These are phyloP conservation scores for Anneissia japonica DNA, from an alignment of 35 echinoderm and acorn worm genomes.

Conservation along the genomic window DNA sequence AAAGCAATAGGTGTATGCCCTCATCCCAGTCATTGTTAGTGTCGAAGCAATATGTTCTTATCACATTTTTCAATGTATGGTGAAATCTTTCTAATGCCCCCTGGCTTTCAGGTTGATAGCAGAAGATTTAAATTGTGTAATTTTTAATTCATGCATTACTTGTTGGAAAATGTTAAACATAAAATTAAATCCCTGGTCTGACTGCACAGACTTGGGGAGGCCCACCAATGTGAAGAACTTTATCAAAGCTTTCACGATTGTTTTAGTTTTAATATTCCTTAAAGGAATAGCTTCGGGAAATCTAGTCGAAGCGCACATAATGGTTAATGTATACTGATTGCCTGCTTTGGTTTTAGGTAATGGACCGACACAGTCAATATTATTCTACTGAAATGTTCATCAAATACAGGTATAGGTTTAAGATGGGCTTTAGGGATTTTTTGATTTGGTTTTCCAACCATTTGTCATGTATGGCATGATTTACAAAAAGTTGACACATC, in stretches of 20 bases:
- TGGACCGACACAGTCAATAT: conserved; percentile 60
- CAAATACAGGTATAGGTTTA: conserved; percentile 42
- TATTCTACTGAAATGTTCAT: conserved; percentile 41
- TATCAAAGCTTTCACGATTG: conserved; percentile 1
- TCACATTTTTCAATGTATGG: conserved; percentile 66
- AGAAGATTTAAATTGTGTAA: conserved; percentile 14
- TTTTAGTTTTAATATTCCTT: conserved; percentile 15
- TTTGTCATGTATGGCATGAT: conserved; percentile 54
- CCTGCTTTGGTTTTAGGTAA: conserved; percentile 42
- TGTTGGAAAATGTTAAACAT: conserved; percentile 28
- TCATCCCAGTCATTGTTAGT: conserved; percentile 74
- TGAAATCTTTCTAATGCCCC: conserved; percentile 57
- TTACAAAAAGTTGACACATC: conserved; percentile 27
- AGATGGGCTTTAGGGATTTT: conserved; percentile 21
- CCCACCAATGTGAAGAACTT: conserved; percentile 29
- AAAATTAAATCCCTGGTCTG: conserved; percentile 30
- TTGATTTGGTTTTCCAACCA: conserved; percentile 42
- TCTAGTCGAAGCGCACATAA: conserved; percentile 25
- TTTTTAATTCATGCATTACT: conserved; percentile 12
- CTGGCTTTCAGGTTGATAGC: conserved; percentile 36
- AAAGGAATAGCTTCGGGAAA: conserved; percentile 23
- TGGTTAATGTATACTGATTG: conserved; percentile 41
- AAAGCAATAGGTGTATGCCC: conserved; percentile 51
- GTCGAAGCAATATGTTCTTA: conserved; percentile 45
- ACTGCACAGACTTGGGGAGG: conserved; percentile 23